Evolutionary conservation across 2,113 vertebrate genomes (phyloP).

Genomic region (Tragelaphus buxtoni): DNA sequence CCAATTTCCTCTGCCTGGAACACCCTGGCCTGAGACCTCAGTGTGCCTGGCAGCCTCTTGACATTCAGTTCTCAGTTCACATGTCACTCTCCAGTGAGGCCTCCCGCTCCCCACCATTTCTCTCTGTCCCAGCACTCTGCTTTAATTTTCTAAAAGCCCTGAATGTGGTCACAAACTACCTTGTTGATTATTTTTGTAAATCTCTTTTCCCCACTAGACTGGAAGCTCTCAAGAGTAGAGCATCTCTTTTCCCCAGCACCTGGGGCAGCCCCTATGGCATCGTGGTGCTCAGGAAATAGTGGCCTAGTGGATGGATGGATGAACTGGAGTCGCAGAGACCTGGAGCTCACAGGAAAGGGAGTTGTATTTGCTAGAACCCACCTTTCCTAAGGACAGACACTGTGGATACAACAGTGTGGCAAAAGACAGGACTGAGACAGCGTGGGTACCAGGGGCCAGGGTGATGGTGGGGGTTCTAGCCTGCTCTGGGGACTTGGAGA

Average conservation of each 20-base stretch:
- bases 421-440: not conserved
- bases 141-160: not conserved
- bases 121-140: not conserved
- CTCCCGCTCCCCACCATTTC: not conserved
- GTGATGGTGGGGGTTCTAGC: not conserved
- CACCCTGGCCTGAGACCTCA: not conserved
- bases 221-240: not conserved
- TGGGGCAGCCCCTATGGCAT: not conserved
- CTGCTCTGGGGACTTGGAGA: not conserved
- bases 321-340: not conserved
- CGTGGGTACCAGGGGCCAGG: not conserved
- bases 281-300: not conserved
- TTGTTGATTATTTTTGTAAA: not conserved
- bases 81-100: not conserved
- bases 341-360: not conserved
- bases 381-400: not conserved
- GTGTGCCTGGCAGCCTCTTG: not conserved
- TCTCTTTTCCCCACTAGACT: not conserved
- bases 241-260: not conserved
- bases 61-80: not conserved
- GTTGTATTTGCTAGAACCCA: not conserved
- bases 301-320: not conserved
- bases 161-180: not conserved
- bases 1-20: conserved; percentile 6
- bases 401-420: not conserved